Conservation (phyloP, 2,113 vertebrate species). For the Patagioenas fasciata region DNA sequence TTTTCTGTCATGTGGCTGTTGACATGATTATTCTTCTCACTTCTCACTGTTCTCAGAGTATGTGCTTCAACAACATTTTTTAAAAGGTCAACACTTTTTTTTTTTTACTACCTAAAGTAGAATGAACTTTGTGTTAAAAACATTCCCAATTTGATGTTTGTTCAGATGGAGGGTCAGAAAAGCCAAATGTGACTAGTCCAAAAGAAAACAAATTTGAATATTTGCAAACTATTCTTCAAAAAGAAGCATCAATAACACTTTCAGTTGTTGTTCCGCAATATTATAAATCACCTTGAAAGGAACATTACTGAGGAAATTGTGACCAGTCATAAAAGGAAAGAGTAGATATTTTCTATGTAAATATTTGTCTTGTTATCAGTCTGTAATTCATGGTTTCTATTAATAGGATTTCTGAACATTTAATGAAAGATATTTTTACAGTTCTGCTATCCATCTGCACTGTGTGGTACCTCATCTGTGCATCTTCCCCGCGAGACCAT, state of each 20-base stretch:
- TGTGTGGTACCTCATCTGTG: background rate
- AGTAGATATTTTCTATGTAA: background rate
- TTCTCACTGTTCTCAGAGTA: background rate
- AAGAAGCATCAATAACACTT: background rate
- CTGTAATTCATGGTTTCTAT: background rate
- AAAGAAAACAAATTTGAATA: background rate
- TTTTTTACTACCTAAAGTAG: background rate
- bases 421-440: background rate
- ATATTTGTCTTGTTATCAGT: background rate
- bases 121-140: background rate
- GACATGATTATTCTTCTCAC: background rate
- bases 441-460: background rate
- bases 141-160: background rate
- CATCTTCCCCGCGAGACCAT: background rate
- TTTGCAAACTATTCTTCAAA: background rate
- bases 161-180: background rate
- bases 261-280: background rate
- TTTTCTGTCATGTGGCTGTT: background rate
- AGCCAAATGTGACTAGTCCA: background rate
- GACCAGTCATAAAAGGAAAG: background rate
- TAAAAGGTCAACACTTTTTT: background rate
- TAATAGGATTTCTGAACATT: background rate
- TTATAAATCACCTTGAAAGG: conserved; percentile 7
- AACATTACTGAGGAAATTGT: background rate
- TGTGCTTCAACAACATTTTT: background rate